Conservation (phyloP, 2,888 invertebrate species). For the Aphrophora alni region DNA sequence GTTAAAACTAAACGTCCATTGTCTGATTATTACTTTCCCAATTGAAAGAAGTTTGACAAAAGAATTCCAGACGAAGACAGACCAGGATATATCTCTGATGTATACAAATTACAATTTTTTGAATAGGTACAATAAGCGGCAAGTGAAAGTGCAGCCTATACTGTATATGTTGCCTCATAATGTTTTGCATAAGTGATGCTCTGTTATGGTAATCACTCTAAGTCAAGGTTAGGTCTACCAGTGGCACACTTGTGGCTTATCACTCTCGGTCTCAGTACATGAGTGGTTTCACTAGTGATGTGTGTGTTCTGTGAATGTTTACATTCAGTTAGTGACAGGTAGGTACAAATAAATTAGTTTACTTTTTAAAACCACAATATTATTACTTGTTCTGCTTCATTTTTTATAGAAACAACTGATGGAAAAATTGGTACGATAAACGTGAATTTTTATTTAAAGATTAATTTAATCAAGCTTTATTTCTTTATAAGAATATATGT, state of each 20-base stretch:
- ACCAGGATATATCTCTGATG: not conserved
- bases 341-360: no score
- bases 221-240: not conserved
- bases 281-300: not conserved
- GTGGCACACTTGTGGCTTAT: not conserved
- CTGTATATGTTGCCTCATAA: not conserved
- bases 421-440: no score
- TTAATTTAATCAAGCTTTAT: no score
- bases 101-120: not conserved
- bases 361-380: no score
- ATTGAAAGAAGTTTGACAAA: not conserved
- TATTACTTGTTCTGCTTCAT: no score
- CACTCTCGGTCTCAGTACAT: not conserved
- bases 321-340: not conserved
- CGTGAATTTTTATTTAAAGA: no score
- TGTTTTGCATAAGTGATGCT: slow-evolving; percentile 6
- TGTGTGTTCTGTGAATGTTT: not conserved
- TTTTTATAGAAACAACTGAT: no score
- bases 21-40: not conserved
- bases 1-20: not conserved
- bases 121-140: not conserved
- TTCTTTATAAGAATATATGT: no score
- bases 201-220: not conserved
- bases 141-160: not conserved
- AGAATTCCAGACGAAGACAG: not conserved